Evolutionary conservation across 30 jellyfish, hydroid and myxozoan genomes (phyloP), one percentile per base, ranked within the genome.

Genomic region (Pseudorhiza aurosa): DNA sequence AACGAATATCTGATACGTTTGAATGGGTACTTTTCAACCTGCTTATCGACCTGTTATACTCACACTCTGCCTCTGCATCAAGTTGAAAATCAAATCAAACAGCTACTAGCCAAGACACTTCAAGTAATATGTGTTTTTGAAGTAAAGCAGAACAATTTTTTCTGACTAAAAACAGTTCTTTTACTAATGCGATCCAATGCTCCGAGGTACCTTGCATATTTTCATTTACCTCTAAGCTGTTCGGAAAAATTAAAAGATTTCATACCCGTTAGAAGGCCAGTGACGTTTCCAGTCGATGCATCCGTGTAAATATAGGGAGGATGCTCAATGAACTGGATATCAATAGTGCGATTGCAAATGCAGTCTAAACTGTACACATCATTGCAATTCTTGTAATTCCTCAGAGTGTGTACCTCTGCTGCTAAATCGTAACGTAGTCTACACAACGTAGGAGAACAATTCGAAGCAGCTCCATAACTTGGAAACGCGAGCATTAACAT

Each of bases 251-350:
- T 7, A 8, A 62, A 26, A 62, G 1, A 26, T 15, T 3, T 28
- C 91, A 30, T 55, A 79, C 91, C 91, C 6, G 83, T 56, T 9
- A 79, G 42, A 22, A 79, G 75, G 8, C 91, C 91, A 57, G 27
- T 77, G 28, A 79, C 70, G 33, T 79, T 65, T 44, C 59, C 70
- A 24, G 76, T 63, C 12, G 32, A 29, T 3, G 84, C 51, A 43
- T 79, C 91, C 4, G 82, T 49, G 83, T 63, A 79, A 1, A 79
- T 79, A 63, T 79, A 79, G 24, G 91, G 91, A 14, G 91, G 91
- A 33, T 40, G 62, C 21, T 79, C 83, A 2, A 35, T 63, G 50
- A 17, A 79, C 83, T 51, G 83, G 21, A 79, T 47, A 51, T 79
- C 91, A 31, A 79, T 46, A 25, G 91, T 45, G 18, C 57, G 26